A percentile compares a stretch with the other conserved stretches of the same genome.
Evolutionary conservation across 2,888 invertebrate species (phyloP).

Genomic region (Stenchaetothrips biformis): DNA sequence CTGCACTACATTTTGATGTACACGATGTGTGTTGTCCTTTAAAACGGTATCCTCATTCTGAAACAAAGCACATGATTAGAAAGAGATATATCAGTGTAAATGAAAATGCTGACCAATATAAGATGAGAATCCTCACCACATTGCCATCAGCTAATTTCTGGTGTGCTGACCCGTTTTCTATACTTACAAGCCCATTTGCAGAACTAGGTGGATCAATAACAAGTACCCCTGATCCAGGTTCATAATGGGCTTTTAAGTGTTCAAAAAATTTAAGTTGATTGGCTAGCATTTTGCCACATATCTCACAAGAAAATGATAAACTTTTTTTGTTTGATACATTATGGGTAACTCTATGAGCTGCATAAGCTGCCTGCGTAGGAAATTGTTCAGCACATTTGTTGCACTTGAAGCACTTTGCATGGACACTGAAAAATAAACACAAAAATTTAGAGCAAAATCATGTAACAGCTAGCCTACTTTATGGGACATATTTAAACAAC

Average conservation of each 20-base stretch:
- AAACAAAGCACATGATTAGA: background rate
- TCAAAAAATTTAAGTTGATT: conserved; percentile 80
- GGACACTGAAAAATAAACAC: conserved; percentile 38
- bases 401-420: conserved; percentile 45
- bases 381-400: conserved; percentile 49
- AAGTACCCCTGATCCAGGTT: conserved; percentile 42
- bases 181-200: background rate
- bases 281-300: conserved; percentile 69
- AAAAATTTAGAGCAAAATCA: background rate
- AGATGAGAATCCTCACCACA: background rate
- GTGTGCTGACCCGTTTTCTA: background rate
- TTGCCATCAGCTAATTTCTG: background rate
- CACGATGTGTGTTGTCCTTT: background rate
- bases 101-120: background rate
- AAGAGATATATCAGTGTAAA: background rate
- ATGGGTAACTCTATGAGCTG: conserved; percentile 40
- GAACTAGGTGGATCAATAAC: background rate
- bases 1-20: background rate
- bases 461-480: too few relatives aligned
- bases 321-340: conserved; percentile 33
- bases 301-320: conserved; percentile 63
- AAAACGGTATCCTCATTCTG: background rate
- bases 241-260: conserved; percentile 77
- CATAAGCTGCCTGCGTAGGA: conserved; percentile 43
- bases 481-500: conserved; percentile 35